Evolutionary conservation across 2,113 vertebrate species (phyloP), one percentile per base, ranked within the genome.

Genomic region (Nycticorax nycticorax): DNA sequence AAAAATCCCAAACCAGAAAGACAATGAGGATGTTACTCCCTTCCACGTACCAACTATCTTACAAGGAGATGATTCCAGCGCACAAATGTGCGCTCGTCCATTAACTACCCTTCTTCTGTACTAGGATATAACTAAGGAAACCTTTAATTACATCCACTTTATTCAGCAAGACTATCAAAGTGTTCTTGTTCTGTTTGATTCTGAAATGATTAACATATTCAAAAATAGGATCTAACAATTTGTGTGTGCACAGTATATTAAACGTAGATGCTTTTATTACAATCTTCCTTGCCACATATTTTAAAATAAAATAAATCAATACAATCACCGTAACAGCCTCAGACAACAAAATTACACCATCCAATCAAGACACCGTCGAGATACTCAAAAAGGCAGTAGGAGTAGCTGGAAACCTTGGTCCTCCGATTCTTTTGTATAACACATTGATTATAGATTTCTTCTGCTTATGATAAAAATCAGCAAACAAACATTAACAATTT

Each of bases 271-370:
- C 32, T 95, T 98, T 97, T 97, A 97, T 97, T 97, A 96, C 95
- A 98, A 92, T 97, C 97, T 96, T 97, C 96, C 95, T 95, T 95
- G 95, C 94, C 94, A 95, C 66, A 77, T 92, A 97, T 53, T 93
- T 76, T 63, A 94, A 95, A 96, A 89, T 94, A 88, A 96, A 96
- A 79, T 88, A 73, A 93, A 95, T 93, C 77, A 96, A 59, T 96
- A 97, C 96, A 97, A 95, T 96, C 97, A 97, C 95, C 33, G 0
- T 73, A 96, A 95, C 78, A 92, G 47, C 93, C 89, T 95, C 75
- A 79, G 94, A 96, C 89, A 95, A 97, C 53, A 67, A 93, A 95
- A 96, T 28, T 96, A 96, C 91, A 97, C 66, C 77, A 95, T 79
- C 92, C 87, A 92, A 88, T 93, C 91, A 92, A 95, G 83, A 97